Percentiles rank a stretch among this genome's conserved stretches.
Conservation (phyloP, 1,140 invertebrate genomes). For the Caenorhabditis briggsae region DNA sequence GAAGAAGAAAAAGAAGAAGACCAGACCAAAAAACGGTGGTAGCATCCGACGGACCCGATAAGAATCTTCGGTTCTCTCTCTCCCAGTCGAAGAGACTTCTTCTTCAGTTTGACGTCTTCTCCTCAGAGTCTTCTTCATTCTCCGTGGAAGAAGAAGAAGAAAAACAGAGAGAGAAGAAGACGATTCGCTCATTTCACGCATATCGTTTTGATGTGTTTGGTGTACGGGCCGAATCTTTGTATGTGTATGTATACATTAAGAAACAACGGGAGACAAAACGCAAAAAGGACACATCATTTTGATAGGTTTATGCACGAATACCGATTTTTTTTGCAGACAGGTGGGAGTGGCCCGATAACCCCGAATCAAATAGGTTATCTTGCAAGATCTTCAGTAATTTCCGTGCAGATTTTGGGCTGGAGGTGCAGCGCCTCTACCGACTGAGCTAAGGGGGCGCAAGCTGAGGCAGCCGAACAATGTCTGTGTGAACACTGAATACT, state of each 20-base stretch:
- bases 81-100: conserved; percentile 28
- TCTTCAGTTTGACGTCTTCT: conserved; percentile 22
- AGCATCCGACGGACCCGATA: conserved; percentile 24
- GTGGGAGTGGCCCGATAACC: not conserved
- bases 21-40: conserved; percentile 36
- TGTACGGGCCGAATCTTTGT: conserved; percentile 32
- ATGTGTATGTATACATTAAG: conserved; percentile 45
- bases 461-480: too few species aligned
- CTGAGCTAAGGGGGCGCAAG: too few species aligned
- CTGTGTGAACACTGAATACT: too few species aligned
- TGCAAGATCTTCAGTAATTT: not conserved
- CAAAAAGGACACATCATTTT: conserved; percentile 33
- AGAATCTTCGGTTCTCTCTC: conserved; percentile 6
- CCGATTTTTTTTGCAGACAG: conserved; percentile 30
- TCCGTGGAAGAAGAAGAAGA: conserved; percentile 1
- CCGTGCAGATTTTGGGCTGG: too few species aligned
- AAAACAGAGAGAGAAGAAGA: not conserved
- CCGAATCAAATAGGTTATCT: conserved; percentile 34
- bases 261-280: conserved; percentile 44
- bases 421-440: too few species aligned
- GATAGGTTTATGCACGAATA: conserved; percentile 49
- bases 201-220: conserved; percentile 55
- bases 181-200: conserved; percentile 49
- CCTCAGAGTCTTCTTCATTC: not conserved
- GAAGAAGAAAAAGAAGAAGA: conserved; percentile 1